Evolutionary conservation across 2,797 vertebrate species (phyloP).

Genomic region (Chelon labrosus): DNA sequence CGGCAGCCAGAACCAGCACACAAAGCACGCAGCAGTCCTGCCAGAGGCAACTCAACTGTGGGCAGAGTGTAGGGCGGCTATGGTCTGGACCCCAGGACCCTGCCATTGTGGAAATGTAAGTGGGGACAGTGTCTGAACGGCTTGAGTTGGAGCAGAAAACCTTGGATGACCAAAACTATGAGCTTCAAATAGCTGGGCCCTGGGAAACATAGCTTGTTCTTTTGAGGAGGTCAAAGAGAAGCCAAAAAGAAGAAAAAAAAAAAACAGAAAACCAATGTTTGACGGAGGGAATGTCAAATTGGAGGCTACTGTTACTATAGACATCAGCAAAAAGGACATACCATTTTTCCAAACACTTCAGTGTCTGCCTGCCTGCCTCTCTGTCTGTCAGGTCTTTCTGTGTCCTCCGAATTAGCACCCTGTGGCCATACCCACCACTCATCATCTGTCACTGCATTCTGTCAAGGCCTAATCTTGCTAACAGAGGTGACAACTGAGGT

Average conservation of each 20-base stretch:
- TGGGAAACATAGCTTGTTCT: conserved; percentile 86
- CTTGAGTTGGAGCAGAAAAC: conserved; percentile 82
- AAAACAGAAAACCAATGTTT: conserved; percentile 76
- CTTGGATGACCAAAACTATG: conserved; percentile 85
- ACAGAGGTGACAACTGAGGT: conserved; percentile 76
- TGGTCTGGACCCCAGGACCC: conserved; percentile 85
- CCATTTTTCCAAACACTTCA: conserved; percentile 52
- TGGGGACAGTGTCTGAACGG: conserved; percentile 82
- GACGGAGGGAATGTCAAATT: conserved; percentile 79
- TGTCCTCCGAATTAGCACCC: conserved; percentile 58
- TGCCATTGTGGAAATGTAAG: conserved; percentile 85
- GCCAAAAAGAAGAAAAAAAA: conserved; percentile 68
- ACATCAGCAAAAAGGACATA: conserved; percentile 78
- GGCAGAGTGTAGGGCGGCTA: conserved; percentile 81
- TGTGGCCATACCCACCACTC: conserved; percentile 61
- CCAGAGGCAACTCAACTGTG: conserved; percentile 84
- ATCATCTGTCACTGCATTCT: conserved; percentile 66
- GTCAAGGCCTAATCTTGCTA: conserved; percentile 70
- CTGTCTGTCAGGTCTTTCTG: conserved; percentile 31
- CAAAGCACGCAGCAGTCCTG: conserved; percentile 82
- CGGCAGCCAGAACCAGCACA: conserved; percentile 82
- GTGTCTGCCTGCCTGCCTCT: conserved; percentile 44
- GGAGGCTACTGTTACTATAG: conserved; percentile 77
- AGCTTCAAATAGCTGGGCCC: conserved; percentile 86
- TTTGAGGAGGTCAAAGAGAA: conserved; percentile 82